Conservation (phyloP, 2,888 invertebrate species). For the Synanthedon formicaeformis region DNA sequence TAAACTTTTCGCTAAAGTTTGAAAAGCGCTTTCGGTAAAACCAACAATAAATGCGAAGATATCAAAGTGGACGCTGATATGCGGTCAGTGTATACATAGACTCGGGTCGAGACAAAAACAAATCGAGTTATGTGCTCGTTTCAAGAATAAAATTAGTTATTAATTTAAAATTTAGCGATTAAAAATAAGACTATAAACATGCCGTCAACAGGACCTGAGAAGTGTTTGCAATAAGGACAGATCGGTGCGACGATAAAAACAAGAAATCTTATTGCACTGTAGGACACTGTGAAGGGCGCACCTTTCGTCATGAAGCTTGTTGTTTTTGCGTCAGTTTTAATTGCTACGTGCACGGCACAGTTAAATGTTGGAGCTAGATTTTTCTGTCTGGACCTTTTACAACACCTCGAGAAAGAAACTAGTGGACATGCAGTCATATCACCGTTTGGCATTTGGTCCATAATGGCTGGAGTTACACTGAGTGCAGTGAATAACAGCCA, state of each 20-base stretch:
- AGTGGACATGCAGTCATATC: constrained; percentile 50
- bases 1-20: not conserved
- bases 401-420: not conserved
- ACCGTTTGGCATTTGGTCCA: constrained; percentile 69
- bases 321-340: constrained; percentile 21
- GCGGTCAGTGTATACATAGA: not conserved
- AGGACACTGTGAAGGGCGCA: constrained; percentile 10
- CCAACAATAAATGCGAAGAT: not conserved
- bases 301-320: constrained; percentile 30
- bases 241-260: not conserved
- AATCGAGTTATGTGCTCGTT: not conserved
- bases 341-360: constrained; percentile 11
- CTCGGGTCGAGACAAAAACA: not conserved
- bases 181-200: not conserved
- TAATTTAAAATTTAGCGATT: not conserved
- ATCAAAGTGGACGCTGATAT: not conserved
- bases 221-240: not conserved
- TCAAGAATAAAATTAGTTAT: not conserved
- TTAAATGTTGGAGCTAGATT: not conserved
- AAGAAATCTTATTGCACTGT: not conserved
- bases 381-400: not conserved
- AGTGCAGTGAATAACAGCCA: constrained; percentile 49
- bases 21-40: not conserved
- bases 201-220: not conserved
- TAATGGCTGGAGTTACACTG: constrained; percentile 53